These are phyloP conservation scores for Exephanes ischioxanthus DNA, from an alignment of 2,888 invertebrate species.

Conservation along the genomic window DNA sequence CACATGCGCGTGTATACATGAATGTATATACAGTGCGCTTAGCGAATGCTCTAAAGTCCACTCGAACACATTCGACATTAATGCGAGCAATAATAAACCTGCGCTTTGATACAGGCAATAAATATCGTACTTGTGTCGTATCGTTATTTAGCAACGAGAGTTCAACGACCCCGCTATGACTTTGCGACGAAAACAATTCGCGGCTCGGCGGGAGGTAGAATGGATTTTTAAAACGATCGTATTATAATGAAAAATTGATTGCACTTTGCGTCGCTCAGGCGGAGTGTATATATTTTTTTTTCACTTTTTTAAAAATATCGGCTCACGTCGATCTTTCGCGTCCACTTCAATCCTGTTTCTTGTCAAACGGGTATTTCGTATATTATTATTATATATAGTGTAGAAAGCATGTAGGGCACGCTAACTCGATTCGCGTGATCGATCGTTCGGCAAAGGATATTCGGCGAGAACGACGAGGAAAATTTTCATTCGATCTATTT, in stretches of 20 bases:
- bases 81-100: conserved; percentile 16
- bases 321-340: conserved; percentile 54
- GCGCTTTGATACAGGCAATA: neutral
- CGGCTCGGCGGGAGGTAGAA: neutral
- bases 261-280: neutral
- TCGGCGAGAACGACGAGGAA: conserved; percentile 12
- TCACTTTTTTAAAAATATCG: conserved; percentile 16
- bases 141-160: neutral
- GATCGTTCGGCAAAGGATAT: conserved; percentile 44
- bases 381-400: conserved; percentile 24
- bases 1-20: neutral
- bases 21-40: neutral
- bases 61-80: conserved; percentile 48
- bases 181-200: conserved; percentile 1
- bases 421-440: conserved; percentile 46
- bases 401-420: conserved; percentile 10
- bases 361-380: conserved; percentile 50
- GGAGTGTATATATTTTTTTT: neutral
- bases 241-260: conserved; percentile 23
- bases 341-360: conserved; percentile 52
- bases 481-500: neutral
- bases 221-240: conserved; percentile 5
- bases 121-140: conserved; percentile 9
- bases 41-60: conserved; percentile 21
- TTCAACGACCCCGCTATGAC: conserved; percentile 27